These are phyloP conservation scores for Paramormyrops kingsleyae DNA, from an alignment of 2,113 vertebrate genomes.

Conservation along the genomic window DNA sequence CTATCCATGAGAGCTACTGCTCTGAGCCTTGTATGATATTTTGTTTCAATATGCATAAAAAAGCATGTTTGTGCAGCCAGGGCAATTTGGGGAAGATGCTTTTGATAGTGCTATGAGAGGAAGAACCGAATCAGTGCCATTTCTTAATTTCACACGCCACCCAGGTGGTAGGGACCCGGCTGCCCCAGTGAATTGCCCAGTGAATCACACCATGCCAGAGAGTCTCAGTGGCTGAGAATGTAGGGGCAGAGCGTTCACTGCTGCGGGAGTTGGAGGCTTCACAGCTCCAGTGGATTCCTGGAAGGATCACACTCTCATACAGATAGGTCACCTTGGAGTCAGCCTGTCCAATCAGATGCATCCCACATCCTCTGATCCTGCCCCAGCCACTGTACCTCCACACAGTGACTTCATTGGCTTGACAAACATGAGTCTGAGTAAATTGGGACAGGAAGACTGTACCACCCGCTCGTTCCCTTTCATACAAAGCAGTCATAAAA, in stretches of 20 bases:
- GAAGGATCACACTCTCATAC: background rate
- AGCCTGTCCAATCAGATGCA: background rate
- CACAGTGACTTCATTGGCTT: background rate
- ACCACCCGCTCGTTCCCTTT: background rate
- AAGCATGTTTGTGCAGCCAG: background rate
- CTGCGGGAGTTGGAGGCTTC: background rate
- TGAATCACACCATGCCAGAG: background rate
- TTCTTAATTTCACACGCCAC: background rate
- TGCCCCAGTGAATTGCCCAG: background rate
- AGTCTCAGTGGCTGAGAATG: background rate
- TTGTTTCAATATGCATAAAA: background rate
- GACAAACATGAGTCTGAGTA: background rate
- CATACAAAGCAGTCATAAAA: background rate
- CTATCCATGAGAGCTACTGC: background rate
- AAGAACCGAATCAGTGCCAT: background rate
- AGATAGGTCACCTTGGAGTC: background rate
- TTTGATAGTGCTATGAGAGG: background rate
- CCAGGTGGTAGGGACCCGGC: background rate
- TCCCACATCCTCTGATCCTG: background rate
- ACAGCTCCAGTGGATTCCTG: background rate
- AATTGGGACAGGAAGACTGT: background rate
- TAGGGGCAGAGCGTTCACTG: background rate
- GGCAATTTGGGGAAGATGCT: background rate
- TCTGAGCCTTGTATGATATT: background rate
- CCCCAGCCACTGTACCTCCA: background rate